phyloP scores from a whole-genome alignment of 2,888 invertebrate species.

The Drosophila cognata region DNA sequence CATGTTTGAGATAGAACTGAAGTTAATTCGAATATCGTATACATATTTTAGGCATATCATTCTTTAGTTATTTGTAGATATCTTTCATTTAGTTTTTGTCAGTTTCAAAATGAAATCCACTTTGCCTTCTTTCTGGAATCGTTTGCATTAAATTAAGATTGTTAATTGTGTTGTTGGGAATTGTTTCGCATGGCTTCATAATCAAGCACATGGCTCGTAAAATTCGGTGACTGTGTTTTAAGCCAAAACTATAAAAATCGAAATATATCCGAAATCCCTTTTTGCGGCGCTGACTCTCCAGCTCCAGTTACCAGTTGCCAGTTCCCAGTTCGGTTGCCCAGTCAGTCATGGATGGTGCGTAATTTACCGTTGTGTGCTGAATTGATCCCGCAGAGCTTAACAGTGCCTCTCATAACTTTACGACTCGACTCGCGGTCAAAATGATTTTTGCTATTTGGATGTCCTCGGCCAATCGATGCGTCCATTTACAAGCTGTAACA shows the following conservation, averaged over 20 bases:
- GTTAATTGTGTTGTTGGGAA: constrained; percentile 56
- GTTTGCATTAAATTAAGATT: constrained; percentile 65
- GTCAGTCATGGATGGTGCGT: constrained; percentile 23
- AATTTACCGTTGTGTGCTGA: constrained; percentile 56
- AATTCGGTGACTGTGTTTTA: constrained; percentile 47
- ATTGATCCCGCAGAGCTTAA: constrained; percentile 79
- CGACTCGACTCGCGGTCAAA: constrained; percentile 56
- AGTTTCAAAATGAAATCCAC: background rate
- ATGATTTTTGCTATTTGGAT: constrained; percentile 55
- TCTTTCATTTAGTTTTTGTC: background rate
- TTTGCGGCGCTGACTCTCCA: constrained; percentile 14
- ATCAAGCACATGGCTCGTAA: constrained; percentile 58
- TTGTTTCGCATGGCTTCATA: constrained; percentile 48
- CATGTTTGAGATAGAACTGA: background rate
- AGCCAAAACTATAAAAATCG: constrained; percentile 66
- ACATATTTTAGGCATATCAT: background rate
- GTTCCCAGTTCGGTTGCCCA: background rate
- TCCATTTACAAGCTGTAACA: constrained; percentile 62
- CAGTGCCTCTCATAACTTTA: constrained; percentile 73
- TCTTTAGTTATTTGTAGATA: too few relatives aligned
- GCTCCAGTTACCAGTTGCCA: background rate
- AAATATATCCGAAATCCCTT: constrained; percentile 69
- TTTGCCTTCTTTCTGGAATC: constrained; percentile 19
- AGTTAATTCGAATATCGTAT: background rate
- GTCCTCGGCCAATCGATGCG: constrained; percentile 42